A percentile compares a stretch with the other conserved stretches of the same genome.
phyloP scores from a whole-genome alignment of 2,113 vertebrate genomes.

The Plecotus auritus region DNA sequence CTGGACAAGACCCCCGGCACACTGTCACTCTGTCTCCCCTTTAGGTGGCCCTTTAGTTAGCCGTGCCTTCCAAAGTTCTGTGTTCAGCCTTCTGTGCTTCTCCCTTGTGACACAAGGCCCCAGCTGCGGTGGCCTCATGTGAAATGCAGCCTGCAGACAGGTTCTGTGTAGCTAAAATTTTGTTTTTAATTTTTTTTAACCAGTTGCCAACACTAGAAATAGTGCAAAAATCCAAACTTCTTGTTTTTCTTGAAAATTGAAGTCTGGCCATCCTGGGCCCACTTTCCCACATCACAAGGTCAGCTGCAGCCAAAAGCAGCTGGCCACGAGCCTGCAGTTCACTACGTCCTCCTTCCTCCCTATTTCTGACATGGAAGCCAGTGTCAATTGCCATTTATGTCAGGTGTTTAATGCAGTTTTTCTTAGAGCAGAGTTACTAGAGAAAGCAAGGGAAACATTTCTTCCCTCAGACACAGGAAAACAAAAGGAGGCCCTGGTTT shows the following conservation, averaged over 20 bases:
- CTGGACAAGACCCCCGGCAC: too few species aligned
- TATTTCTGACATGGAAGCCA: neutral
- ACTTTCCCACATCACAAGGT: neutral
- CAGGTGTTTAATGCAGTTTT: neutral
- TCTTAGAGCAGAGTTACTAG: neutral
- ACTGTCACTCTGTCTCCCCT: neutral
- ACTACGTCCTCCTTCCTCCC: neutral
- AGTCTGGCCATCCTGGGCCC: neutral
- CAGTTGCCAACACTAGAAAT: neutral
- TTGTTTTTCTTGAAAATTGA: neutral
- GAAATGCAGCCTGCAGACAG: neutral
- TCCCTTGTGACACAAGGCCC: neutral
- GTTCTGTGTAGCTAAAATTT: neutral
- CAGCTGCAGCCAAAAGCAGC: neutral
- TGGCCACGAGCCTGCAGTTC: neutral
- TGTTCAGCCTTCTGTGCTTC: neutral
- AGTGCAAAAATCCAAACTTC: neutral
- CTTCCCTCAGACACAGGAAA: neutral
- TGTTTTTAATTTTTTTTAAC: neutral
- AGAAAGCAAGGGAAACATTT: neutral
- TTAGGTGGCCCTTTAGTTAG: neutral
- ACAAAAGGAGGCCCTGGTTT: neutral
- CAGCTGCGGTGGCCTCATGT: neutral
- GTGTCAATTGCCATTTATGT: neutral
- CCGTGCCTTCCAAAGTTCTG: neutral